phyloP scores from a whole-genome alignment of 2,888 invertebrate species.

The Sarcophaga rosellei region DNA sequence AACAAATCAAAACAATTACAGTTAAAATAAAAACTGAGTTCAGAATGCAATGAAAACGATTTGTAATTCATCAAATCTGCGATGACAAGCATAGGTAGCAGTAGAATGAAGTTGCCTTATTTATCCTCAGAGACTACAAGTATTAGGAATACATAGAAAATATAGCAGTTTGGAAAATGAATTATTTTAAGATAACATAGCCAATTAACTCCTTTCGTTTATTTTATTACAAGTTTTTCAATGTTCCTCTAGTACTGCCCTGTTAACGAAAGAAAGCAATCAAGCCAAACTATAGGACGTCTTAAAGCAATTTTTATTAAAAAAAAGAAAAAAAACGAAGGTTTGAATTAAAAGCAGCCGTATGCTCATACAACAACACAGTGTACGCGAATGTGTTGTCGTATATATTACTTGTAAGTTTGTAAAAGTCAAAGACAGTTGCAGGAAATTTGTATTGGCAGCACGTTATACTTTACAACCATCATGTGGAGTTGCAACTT shows the following conservation, averaged over 20 bases:
- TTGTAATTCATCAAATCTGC: too few relatives aligned
- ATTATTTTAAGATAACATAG: too few relatives aligned
- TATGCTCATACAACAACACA: slow-evolving; percentile 12
- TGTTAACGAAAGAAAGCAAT: neutral
- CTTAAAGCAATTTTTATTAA: slow-evolving; percentile 36
- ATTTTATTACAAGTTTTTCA: neutral
- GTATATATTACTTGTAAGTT: neutral
- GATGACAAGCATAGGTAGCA: too few relatives aligned
- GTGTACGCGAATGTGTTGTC: neutral
- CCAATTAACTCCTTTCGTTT: neutral
- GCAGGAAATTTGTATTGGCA: slow-evolving; percentile 68
- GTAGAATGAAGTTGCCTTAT: too few relatives aligned
- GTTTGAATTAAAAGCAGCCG: slow-evolving; percentile 47
- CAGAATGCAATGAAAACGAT: too few relatives aligned
- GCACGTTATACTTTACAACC: slow-evolving; percentile 64
- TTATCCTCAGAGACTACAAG: too few relatives aligned
- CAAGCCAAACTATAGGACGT: slow-evolving; percentile 13
- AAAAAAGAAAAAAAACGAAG: slow-evolving; percentile 25
- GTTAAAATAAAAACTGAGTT: too few relatives aligned
- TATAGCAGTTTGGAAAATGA: too few relatives aligned
- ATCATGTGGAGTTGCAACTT: slow-evolving; percentile 13
- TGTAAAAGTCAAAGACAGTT: slow-evolving; percentile 42
- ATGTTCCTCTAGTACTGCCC: neutral
- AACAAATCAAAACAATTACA: too few relatives aligned
- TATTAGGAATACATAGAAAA: too few relatives aligned